phyloP scores from a whole-genome alignment of 2,113 vertebrate genomes.

The Nothocercus nigrocapillus region DNA sequence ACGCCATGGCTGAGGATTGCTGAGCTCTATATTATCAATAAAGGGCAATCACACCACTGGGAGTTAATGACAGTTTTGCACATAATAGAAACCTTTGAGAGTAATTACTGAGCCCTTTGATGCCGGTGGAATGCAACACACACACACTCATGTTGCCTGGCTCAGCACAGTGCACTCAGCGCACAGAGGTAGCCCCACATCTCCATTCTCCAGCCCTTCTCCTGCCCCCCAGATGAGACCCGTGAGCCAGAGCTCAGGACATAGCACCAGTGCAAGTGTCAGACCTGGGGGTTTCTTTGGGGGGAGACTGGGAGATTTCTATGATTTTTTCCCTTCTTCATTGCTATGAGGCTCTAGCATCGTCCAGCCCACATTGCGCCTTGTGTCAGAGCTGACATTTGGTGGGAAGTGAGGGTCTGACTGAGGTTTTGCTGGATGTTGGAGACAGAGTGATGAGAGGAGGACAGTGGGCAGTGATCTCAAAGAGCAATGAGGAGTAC shows the following conservation, averaged over 20 bases:
- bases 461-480: neutral
- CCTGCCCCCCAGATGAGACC: neutral
- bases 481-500: neutral
- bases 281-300: neutral
- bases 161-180: neutral
- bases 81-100: slow-evolving; percentile 32
- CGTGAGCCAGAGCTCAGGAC: neutral
- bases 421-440: neutral
- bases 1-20: neutral
- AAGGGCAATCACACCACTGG: slow-evolving; percentile 35
- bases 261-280: neutral
- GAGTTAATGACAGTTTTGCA: slow-evolving; percentile 40
- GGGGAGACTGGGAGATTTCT: neutral
- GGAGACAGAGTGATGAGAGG: neutral
- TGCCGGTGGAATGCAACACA: neutral
- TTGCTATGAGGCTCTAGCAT: neutral
- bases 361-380: neutral
- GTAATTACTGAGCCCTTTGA: slow-evolving; percentile 14
- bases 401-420: neutral
- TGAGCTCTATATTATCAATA: slow-evolving; percentile 30
- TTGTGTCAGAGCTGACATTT: neutral
- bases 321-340: neutral
- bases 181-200: neutral
- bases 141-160: neutral
- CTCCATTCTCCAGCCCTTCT: neutral